Conservation (phyloP, 2,113 vertebrate species). For the Nycticorax nycticorax region DNA sequence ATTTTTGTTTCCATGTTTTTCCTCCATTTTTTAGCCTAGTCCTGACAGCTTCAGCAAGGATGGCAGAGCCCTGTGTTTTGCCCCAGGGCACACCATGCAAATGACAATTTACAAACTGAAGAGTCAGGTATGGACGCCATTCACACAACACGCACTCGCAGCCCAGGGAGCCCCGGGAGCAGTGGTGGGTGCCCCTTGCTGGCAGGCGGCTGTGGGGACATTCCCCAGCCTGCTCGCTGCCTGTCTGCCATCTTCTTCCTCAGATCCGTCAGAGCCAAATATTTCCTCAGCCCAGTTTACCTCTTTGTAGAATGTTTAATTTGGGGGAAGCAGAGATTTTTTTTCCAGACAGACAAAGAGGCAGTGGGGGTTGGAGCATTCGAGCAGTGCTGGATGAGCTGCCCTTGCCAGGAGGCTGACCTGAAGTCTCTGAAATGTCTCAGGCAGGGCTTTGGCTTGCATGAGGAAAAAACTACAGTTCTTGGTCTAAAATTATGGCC, state of each 20-base stretch:
- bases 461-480: background rate
- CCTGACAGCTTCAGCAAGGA: background rate
- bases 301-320: background rate
- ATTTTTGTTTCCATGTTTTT: background rate
- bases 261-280: background rate
- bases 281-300: background rate
- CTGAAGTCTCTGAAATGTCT: background rate
- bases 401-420: background rate
- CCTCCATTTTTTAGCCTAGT: background rate
- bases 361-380: background rate
- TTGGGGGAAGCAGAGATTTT: background rate
- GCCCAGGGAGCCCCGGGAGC: background rate
- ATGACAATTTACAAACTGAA: rapidly evolving
- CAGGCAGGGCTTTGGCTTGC: background rate
- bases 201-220: background rate
- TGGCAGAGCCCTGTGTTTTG: background rate
- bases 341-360: background rate
- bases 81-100: background rate
- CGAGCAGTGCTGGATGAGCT: background rate
- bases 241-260: background rate
- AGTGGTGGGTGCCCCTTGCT: background rate
- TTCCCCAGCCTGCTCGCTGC: rapidly evolving
- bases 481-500: background rate
- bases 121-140: background rate
- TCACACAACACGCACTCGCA: rapidly evolving